phyloP scores from a whole-genome alignment of 64 coral and sea anemone species.

The Hydrozoanthus tunicans region DNA sequence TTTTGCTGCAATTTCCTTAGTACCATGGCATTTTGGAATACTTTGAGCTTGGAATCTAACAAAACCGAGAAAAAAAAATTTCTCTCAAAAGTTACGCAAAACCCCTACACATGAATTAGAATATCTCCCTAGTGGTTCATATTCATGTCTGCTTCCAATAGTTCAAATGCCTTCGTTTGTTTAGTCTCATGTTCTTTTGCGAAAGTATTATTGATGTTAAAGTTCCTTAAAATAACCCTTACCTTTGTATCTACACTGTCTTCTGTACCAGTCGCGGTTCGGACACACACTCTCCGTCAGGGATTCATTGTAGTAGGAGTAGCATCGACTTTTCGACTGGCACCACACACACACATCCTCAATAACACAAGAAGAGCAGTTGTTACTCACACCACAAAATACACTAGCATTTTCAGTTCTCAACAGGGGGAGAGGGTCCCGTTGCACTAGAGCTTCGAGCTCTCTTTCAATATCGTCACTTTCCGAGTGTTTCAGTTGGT shows the following conservation, averaged over 20 bases:
- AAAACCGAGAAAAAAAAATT: not conserved
- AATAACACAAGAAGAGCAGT: slow-evolving; percentile 25
- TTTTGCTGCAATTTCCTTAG: not conserved
- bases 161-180: too few relatives aligned
- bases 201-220: too few relatives aligned
- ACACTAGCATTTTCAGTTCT: slow-evolving; percentile 39
- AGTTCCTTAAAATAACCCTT: not conserved
- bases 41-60: not conserved
- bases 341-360: slow-evolving; percentile 37
- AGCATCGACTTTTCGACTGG: not conserved
- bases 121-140: too few relatives aligned
- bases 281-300: not conserved
- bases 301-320: slow-evolving; percentile 21
- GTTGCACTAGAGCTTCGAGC: not conserved
- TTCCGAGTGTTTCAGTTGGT: not conserved
- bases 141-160: too few relatives aligned
- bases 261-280: slow-evolving; percentile 28
- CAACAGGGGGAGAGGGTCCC: not conserved
- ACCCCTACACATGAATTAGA: too few relatives aligned
- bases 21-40: not conserved
- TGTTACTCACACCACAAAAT: slow-evolving; percentile 33
- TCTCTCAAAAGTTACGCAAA: not conserved
- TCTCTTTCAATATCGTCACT: not conserved
- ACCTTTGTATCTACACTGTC: slow-evolving; percentile 46
- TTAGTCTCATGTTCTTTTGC: too few relatives aligned